A percentile compares a stretch with the other conserved stretches of the same genome.
These are phyloP conservation scores for Bombus confusus DNA, from an alignment of 1,140 invertebrate species.

Conservation along the genomic window DNA sequence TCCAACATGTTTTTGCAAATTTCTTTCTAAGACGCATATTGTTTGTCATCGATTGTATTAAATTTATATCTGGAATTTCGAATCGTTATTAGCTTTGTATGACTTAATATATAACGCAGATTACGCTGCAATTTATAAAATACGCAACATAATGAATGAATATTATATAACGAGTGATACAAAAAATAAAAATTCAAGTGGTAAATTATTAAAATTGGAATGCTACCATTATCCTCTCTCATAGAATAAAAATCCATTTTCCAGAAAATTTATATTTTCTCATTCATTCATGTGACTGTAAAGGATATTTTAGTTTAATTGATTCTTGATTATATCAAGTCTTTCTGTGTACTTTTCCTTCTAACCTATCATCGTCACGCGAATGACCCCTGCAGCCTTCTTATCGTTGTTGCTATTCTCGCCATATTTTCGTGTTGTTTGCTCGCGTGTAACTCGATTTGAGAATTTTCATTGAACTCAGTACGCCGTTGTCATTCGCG, in stretches of 20 bases:
- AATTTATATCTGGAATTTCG: neutral
- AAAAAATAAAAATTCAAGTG: neutral
- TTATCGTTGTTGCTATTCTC: constrained; percentile 61
- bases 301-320: neutral
- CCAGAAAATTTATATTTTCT: neutral
- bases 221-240: no score
- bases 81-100: neutral
- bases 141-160: no score
- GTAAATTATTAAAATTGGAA: neutral
- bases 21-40: neutral
- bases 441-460: neutral
- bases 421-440: constrained; percentile 40
- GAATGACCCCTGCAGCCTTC: constrained; percentile 58
- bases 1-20: neutral
- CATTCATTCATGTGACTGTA: neutral
- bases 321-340: constrained; percentile 9
- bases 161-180: neutral
- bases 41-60: neutral
- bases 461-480: constrained; percentile 39
- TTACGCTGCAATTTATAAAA: neutral
- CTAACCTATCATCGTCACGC: constrained; percentile 43
- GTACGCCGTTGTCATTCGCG: constrained; percentile 21
- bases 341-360: constrained; percentile 18
- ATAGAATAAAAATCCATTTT: neutral
- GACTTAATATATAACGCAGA: neutral